Base-by-base conservation (phyloP, 30 jellyfish, hydroid and myxozoan genomes). In the Hydractinia echinata region DNA sequence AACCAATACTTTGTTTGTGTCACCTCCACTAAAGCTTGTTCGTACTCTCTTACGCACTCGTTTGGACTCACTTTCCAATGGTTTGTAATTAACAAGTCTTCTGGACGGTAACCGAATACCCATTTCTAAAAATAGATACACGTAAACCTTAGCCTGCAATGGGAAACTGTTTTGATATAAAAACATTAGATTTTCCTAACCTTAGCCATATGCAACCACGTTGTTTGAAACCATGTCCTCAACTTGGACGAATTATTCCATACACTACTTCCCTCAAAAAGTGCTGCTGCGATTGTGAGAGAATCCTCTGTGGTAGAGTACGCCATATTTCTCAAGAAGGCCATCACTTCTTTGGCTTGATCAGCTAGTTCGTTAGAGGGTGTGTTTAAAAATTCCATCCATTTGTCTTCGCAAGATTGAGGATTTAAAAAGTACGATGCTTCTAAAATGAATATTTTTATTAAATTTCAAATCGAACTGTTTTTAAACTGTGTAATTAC, bases 201-300 rank as follows among this genome's bases (percentile, higher is more conserved):
- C 68, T 71, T 71, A 19, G 81, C 81, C 30, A 71, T 71, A 7
- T 30, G 81, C n/a, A 71, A 15, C 81, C 81, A 71, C 15, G 55
- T 50, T 71, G 81, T 5, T 52, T 71, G 81, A 71, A 71, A 71
- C 81, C 81, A 71, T n/a, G 81, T 71, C 55, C 81, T 48, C 53
- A 71, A 71, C 10, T n/a, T 52, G 9, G 61, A 19, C 18, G 81
- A 71, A 19, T 71, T 71, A 19, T 20, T 55, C 81, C 81, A 71
- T 6, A 6, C 81, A 71, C 53, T 52, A 19, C 81, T 9, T 0
- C 61, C 81, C 67, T 71, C 81, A 71, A 71, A 50, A 48, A 50
- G 51, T 7, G 81, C 55, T 5, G 81, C 81, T 19, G 81, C 81
- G 18, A 71, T 20, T 11, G 81, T 19, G 1, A 71, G 81, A 52